Evolutionary conservation across 2,888 invertebrate genomes (phyloP), one percentile per base, ranked within the genome.

Genomic region (Scrobipalpa atriplicella): DNA sequence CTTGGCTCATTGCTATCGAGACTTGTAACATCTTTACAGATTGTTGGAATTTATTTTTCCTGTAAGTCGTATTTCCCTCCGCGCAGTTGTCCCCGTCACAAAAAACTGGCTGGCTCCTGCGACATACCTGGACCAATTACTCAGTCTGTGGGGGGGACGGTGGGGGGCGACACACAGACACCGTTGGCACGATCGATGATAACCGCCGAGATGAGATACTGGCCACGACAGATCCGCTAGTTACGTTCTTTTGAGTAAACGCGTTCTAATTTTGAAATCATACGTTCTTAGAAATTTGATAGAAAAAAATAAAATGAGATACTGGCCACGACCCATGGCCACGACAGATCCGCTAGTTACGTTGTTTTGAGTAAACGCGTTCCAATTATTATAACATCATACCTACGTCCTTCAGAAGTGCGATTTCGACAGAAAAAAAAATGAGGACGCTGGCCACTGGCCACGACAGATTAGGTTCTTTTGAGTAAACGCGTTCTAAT

Each of bases 121-220:
- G 13, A 19, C 21, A 36, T 65, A 65, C 84, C 83, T 82, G 84
- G 82, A 80, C 85, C 86, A 87, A 89, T 89, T 87, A 88, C 87
- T 87, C 85, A 78, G 81, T 72, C 78, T 78, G 51, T 16, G 67
- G 62, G 71, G 71, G 72, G 73, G 64, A n/a, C n/a, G 29, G 69
- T 71, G 71, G 72, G 69, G 72, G 75, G 74, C 64, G 72, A 72
- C 73, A 73, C 68, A 73, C 81, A 81, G 80, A 83, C 85, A 83
- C 82, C 77, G 82, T 76, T 74, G 78, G 76, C 76, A 75, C 83
- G 86, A 87, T 88, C 87, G 86, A 88, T 88, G 82, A 73, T 76
- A 75, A 74, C 71, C 58, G 71, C 69, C 63, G 66, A 69, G 67
- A 68, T 70, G 68, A 65, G 60, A 36, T 65, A 56, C 43, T 60